Base-by-base conservation (phyloP, 2,888 invertebrate species). In the Glyphotaelius pellucidus region DNA sequence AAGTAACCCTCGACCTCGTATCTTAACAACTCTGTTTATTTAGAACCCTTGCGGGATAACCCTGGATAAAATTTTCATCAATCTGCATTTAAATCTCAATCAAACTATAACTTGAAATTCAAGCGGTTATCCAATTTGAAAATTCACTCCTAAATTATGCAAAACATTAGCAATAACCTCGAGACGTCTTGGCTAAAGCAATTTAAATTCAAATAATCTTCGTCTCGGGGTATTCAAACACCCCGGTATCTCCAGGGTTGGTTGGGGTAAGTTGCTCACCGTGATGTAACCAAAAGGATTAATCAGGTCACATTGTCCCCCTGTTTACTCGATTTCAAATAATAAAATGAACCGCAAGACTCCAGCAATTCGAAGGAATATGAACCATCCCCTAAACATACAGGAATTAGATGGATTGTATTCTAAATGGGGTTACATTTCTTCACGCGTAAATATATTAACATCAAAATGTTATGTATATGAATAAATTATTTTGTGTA, bases 151-250 rank as follows among this genome's bases (percentile, higher is more conserved):
- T 25, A 87, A 52, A 87, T 87, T 87, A 87, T 87, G 87, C 87
- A 87, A 32, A 87, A 87, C 52, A 67, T 87, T 87, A 52, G 90
- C 90, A 90, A 90, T 90, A 90, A 83, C 81, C 90, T 47, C 84
- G 52, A 80, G 79, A 79, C 85, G 85, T 90, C 86, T 67, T 90
- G 90, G 81, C 67, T 87, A 79, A 87, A 90, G 38, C 79, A 90
- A 90, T 90, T 87, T 90, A 87, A 42, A 90, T 90, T 90, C 90
- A 52, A 90, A 90, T 90, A 86, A 90, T 87, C 87, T 52, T 87
- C 87, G 15, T 87, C 52, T 14, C 19, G 52, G 38, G 19, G 30
- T 87, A 87, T 87, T 87, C 87, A 87, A 87, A 87, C 32, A 52
- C 31, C 87, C 47, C 35, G 32, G 32, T 81, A 81, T 5, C 12